Evolutionary conservation across 1,140 invertebrate genomes (phyloP).

Genomic region (Wiebesia pumilae): DNA sequence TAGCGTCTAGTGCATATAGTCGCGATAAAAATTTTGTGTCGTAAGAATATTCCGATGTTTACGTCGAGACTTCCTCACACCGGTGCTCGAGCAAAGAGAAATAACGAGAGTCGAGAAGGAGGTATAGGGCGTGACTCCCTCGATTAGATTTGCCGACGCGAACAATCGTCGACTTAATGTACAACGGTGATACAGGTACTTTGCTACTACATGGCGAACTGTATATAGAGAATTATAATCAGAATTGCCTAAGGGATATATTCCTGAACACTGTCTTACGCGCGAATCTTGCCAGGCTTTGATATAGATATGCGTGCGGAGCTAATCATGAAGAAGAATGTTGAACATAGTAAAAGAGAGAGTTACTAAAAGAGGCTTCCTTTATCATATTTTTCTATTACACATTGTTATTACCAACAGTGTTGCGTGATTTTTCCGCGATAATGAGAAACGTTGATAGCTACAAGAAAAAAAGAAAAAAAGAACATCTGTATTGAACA

Average conservation of each 20-base stretch:
- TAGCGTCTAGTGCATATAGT: background rate
- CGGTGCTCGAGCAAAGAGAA: background rate
- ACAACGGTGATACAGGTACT: background rate
- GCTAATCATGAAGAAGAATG: background rate
- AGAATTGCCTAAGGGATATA: constrained; percentile 11
- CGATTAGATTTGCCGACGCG: constrained; percentile 37
- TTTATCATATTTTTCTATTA: constrained; percentile 47
- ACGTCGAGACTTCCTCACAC: background rate
- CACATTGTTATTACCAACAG: background rate
- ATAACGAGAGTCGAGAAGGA: background rate
- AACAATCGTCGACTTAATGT: background rate
- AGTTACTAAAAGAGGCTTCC: no score
- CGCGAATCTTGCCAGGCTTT: background rate
- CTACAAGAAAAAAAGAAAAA: constrained; percentile 3
- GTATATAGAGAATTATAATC: constrained; percentile 36
- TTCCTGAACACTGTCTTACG: constrained; percentile 45
- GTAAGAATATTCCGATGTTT: background rate
- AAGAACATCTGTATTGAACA: background rate
- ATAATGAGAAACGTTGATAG: constrained; percentile 24
- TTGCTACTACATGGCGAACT: background rate
- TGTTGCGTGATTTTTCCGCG: constrained; percentile 28
- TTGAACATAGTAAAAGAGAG: background rate
- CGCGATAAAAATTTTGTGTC: constrained; percentile 16
- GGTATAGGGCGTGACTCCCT: background rate
- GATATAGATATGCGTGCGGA: background rate